A percentile compares a stretch with the other conserved stretches of the same genome.
phyloP scores from a whole-genome alignment of 2,113 vertebrate genomes.

The Mionectes macconnelli region DNA sequence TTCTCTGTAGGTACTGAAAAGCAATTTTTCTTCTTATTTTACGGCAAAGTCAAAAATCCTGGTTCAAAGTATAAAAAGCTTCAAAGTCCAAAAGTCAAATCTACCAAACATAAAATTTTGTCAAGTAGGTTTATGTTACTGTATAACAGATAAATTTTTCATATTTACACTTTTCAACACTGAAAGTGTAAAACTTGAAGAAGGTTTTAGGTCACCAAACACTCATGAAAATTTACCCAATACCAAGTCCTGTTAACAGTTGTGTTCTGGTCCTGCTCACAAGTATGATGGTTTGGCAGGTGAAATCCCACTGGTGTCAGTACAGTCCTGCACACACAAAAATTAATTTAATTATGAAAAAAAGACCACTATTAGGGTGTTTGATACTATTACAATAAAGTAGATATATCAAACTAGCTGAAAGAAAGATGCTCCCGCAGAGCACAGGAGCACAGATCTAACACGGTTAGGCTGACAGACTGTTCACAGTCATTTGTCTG shows the following conservation, averaged over 20 bases:
- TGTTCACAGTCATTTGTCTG: neutral
- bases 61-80: neutral
- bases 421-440: neutral
- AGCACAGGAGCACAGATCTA: neutral
- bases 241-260: neutral
- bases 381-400: neutral
- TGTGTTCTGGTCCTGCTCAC: neutral
- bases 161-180: neutral
- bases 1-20: neutral
- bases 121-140: neutral
- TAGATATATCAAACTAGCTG: neutral
- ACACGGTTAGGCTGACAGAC: neutral
- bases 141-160: neutral
- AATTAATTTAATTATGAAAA: neutral
- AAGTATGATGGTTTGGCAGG: neutral
- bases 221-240: accelerated
- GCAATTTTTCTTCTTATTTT: neutral
- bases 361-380: neutral
- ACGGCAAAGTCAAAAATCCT: neutral
- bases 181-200: neutral
- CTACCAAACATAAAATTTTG: neutral
- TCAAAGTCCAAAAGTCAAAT: neutral
- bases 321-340: neutral
- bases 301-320: neutral
- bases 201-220: neutral